These are phyloP conservation scores for Antheraea mylitta DNA, from an alignment of 1,140 invertebrate genomes.

Conservation along the genomic window DNA sequence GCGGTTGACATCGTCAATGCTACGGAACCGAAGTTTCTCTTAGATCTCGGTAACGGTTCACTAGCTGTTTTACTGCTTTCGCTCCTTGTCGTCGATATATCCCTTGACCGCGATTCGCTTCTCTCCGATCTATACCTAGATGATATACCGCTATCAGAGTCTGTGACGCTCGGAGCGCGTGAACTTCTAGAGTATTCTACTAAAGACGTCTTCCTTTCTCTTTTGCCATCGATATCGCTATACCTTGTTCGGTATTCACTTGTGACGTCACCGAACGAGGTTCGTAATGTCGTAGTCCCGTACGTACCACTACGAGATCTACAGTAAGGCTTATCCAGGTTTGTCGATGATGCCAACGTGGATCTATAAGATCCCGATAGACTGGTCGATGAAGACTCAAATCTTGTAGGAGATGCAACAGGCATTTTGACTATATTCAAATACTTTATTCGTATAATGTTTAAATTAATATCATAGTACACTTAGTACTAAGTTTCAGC, in stretches of 20 bases:
- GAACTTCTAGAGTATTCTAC: conserved; percentile 64
- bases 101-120: conserved; percentile 60
- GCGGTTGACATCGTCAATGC: conserved; percentile 73
- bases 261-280: conserved; percentile 69
- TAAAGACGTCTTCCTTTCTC: conserved; percentile 65
- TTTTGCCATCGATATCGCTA: conserved; percentile 60
- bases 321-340: conserved; percentile 78
- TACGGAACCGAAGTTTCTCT: conserved; percentile 44
- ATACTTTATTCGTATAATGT: conserved; percentile 3
- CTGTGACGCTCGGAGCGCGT: conserved; percentile 67
- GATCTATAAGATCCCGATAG: conserved; percentile 77
- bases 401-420: conserved; percentile 79
- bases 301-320: conserved; percentile 67
- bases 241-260: conserved; percentile 70
- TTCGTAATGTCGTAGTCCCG: conserved; percentile 61
- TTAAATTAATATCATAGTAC: conserved; percentile 15
- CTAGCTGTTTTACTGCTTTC: conserved; percentile 60
- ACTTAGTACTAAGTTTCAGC: conserved; percentile 21
- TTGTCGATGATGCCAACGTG: conserved; percentile 65
- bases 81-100: conserved; percentile 65
- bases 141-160: conserved; percentile 70
- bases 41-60: conserved; percentile 44
- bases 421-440: conserved; percentile 71
- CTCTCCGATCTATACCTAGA: conserved; percentile 60
- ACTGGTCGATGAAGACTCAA: conserved; percentile 55